Base-by-base conservation (phyloP, 92 coral and sea anemone genomes). In the Heteractis magnifica region DNA sequence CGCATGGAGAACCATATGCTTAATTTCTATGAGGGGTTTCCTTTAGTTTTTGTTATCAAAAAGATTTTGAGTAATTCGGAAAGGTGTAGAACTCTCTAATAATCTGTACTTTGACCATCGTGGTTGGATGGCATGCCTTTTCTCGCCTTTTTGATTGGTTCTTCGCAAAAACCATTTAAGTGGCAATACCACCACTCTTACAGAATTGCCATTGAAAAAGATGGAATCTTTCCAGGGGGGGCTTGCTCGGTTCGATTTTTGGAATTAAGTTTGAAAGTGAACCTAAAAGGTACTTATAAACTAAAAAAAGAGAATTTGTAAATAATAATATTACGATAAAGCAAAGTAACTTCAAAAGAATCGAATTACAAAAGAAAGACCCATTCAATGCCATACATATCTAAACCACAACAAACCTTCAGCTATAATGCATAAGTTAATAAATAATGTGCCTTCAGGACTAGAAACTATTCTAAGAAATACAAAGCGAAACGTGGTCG, bases 401-500 rank as follows among this genome's bases (percentile, higher is more conserved):
- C 18, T 8, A 1, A n/a, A 62, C 18, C 20, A 62, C 1, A 59
- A 62, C 18, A 18, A 62, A 18, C 70, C 70, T n/a, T 62, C 23
- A 62, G 70, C 26, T 62, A 5, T 8, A 6, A 18, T n/a, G 23
- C 18, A 62, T 1, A 18, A 20, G 7, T 13, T 55, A 55, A 8
- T 55, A 62, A 34, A 34, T 34, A 2, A 53, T 53, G 49, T 68
- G 71, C 71, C 13, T 26, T 68, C 14, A 68, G 49, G 73, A 68
- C 16, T 68, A 16, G 73, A 41, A 68, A 68, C 73, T 21, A 5
- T 12, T 21, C 48, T 21, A 68, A 44, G 19, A 64, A 53, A 34
- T 34, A 68, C 49, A 68, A 68, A 20, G 23, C 52, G 78, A 74
- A 74, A 74, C 78, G 56, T 74, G 78, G 56, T n/a, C n/a, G 44